Conservation (phyloP, 2,888 invertebrate species). For the Plagiodera versicolora region DNA sequence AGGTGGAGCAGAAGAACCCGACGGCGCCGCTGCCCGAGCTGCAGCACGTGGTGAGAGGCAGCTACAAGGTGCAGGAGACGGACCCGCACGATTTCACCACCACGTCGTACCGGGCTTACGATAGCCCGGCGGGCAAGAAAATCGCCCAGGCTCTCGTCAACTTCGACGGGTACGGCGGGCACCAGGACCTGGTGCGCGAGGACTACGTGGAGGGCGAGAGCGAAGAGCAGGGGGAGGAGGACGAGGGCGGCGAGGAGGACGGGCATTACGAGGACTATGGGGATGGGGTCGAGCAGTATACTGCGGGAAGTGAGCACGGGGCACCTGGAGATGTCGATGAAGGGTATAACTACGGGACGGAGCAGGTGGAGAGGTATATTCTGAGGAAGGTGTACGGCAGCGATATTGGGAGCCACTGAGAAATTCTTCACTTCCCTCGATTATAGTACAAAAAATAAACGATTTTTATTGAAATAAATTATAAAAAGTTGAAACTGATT, state of each 20-base stretch:
- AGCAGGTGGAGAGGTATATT: constrained; percentile 10
- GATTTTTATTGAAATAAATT: too few relatives aligned
- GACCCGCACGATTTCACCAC: constrained; percentile 29
- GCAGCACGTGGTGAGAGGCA: constrained; percentile 18
- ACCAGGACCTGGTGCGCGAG: constrained; percentile 2
- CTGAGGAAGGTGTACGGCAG: constrained; percentile 2
- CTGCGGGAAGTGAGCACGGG: background rate
- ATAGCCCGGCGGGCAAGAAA: constrained; percentile 28
- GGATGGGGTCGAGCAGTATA: constrained; percentile 9
- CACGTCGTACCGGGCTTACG: constrained; percentile 26
- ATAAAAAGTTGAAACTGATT: too few relatives aligned
- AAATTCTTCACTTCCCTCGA: too few relatives aligned
- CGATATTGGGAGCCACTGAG: background rate
- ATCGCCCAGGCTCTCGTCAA: constrained; percentile 26
- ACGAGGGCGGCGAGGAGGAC: constrained; percentile 10
- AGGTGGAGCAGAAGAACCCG: constrained; percentile 24
- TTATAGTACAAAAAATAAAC: too few relatives aligned
- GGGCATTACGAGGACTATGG: constrained; percentile 15
- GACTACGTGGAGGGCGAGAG: constrained; percentile 8
- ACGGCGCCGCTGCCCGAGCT: constrained; percentile 17
- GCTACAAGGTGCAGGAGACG: constrained; percentile 32
- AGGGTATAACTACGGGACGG: constrained; percentile 9
- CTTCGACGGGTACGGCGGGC: constrained; percentile 7
- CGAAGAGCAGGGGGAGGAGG: constrained; percentile 1
- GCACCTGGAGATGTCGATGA: background rate